Base-by-base conservation (phyloP, 2,797 vertebrate genomes). In the Falco naumanni region DNA sequence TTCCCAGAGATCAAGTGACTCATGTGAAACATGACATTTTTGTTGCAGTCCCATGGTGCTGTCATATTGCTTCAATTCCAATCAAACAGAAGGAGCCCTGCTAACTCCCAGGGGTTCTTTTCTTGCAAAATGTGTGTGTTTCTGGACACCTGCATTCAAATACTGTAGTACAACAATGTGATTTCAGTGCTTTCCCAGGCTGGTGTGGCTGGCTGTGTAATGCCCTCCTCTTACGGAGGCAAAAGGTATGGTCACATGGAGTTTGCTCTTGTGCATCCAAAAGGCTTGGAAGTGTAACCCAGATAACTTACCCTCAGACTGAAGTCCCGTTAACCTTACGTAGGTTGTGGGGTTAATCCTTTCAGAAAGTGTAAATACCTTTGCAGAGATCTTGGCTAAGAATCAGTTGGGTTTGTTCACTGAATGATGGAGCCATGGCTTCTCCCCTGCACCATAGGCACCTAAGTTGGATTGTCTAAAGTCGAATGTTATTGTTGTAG, bases 71-170 rank as follows among this genome's bases (percentile, higher is more conserved):
- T 50, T 77, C 69, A 26, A 29, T 83, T 68, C 34, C 26, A 75
- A 25, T 6, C 0, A 1, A 84, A 76, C 53, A 65, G 57, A 75
- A 75, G 7, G 61, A 89, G 33, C 17, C 14, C 20, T 50, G 16
- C 26, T 59, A 48, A 7, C 43, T 82, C 13, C 11, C 15, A 54
- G 56, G 21, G 21, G 9, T 15, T 61, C 41, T 13, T 59, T 64
- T 59, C 24, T n/a, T 51, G 63, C 22, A 29, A 48, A 39, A 19
- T 0, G 0, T 33, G 8, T 47, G 21, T 6, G 0, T 72, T 82
- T 51, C 47, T 72, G 83, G 10, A 56, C 6, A 11, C 82, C 50
- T 59, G 86, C 7, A 16, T 65, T 90, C 12, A 61, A 91, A 39
- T 79, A 5, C 19, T 41, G 29, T 25, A 21, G 15, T 34, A 37